These are phyloP conservation scores for Atractosteus spatula DNA, from an alignment of 2,113 vertebrate genomes.

Conservation along the genomic window DNA sequence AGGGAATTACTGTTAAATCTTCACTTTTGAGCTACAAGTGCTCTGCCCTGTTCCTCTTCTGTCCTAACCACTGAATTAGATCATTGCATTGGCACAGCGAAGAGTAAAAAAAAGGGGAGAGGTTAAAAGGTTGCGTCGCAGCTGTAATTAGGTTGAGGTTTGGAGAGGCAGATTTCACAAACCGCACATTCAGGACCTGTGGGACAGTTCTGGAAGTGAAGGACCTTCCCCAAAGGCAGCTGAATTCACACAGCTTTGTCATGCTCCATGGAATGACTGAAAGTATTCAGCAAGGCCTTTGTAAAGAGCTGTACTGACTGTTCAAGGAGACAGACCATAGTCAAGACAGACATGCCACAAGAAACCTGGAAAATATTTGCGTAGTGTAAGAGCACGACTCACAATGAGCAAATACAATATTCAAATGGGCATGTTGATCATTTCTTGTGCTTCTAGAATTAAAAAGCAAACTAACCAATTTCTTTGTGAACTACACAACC, in stretches of 20 bases:
- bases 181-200: slow-evolving; percentile 15
- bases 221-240: background rate
- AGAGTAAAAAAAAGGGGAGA: background rate
- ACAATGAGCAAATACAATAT: too few species aligned
- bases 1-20: background rate
- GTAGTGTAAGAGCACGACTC: too few species aligned
- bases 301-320: too few species aligned
- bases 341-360: too few species aligned
- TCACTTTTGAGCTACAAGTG: background rate
- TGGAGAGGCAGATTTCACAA: background rate
- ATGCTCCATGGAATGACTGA: background rate
- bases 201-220: background rate
- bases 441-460: too few species aligned
- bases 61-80: background rate
- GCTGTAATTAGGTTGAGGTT: slow-evolving; percentile 4
- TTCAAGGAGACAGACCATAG: too few species aligned
- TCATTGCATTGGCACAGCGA: background rate
- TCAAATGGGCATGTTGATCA: too few species aligned
- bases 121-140: slow-evolving; percentile 18
- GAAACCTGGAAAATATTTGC: too few species aligned
- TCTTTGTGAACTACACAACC: too few species aligned
- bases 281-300: background rate
- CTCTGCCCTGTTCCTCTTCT: slow-evolving; percentile 2
- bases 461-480: too few species aligned
- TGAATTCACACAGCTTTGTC: background rate